Base-by-base conservation (phyloP, 92 coral and sea anemone genomes). In the Epizoanthus stellaris region DNA sequence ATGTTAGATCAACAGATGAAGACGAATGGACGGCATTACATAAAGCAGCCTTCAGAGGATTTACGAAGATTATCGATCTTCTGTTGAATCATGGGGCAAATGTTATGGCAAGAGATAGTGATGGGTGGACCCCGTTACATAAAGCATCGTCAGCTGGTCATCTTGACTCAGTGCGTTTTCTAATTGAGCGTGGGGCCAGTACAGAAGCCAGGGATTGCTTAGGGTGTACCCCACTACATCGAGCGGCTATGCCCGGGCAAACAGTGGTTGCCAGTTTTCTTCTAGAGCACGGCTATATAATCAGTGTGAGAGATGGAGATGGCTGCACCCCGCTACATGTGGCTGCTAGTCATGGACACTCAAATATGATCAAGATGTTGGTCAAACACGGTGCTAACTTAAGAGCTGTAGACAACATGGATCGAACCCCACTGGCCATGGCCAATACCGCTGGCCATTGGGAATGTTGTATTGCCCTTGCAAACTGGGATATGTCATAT, bases 111-210 rank as follows among this genome's bases (percentile, higher is more conserved):
- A 43, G 17, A 70, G 76, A 70, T 30, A 70, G 76, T 42, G 40
- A 67, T 67, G 45, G 47, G 45, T 67, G 71, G 71, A 67, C 71
- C 4, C 71, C 71, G 39, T 67, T 70, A 17, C 76, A 70, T 11
- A 54, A 30, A 16, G 58, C 76, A 4, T 70, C 58, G 19, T 52
- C 76, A 36, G 30, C 16, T 17, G 76, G 58, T 0, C 58, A 70
- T 25, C 76, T 70, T 42, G 76, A 42, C 12, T 42, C 76, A 17
- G 76, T 70, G 39, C 5, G 56, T 43, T 47, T 14, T 20, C 47
- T 70, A 54, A 43, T 70, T 47, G 25, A 43, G 12, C 54, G 15
- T 70, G 76, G 76, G 3, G 76, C 58, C 30, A 54, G 19, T n/a
- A 43, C 10, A 20, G 76, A 70, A 47, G 76, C 58, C 14, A 42